Evolutionary conservation across 1,140 invertebrate species (phyloP).

Genomic region (Globodera rostochiensis): DNA sequence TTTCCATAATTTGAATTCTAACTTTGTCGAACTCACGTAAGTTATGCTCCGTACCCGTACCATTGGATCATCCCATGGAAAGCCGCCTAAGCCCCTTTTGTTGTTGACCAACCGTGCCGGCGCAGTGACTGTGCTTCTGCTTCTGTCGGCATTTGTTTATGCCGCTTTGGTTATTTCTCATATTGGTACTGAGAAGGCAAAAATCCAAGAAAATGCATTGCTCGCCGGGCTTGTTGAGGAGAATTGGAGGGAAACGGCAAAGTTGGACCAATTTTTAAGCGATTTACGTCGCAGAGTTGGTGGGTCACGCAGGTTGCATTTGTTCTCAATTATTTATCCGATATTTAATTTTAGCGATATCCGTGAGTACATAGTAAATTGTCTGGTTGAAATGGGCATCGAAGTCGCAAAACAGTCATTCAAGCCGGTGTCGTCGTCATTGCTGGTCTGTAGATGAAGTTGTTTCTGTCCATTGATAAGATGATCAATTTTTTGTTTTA

Average conservation of each 20-base stretch:
- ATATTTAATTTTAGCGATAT: constrained; percentile 25
- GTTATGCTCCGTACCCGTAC: constrained; percentile 2
- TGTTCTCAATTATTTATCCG: background rate
- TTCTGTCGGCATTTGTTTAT: background rate
- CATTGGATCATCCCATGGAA: background rate
- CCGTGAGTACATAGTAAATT: constrained; percentile 20
- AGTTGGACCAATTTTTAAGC: constrained; percentile 6
- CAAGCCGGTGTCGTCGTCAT: constrained; percentile 17
- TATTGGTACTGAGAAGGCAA: constrained; percentile 11
- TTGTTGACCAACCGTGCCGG: background rate
- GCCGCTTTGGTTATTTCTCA: constrained; percentile 10
- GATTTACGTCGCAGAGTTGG: constrained; percentile 11
- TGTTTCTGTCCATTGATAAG: constrained; percentile 23
- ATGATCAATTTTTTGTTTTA: background rate
- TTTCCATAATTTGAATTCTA: constrained; percentile 12
- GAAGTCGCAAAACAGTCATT: constrained; percentile 41
- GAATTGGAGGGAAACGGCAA: constrained; percentile 4
- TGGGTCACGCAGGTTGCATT: background rate
- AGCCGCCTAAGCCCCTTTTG: background rate
- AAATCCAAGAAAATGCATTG: constrained; percentile 32
- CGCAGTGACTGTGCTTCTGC: background rate
- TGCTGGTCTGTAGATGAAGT: constrained; percentile 30
- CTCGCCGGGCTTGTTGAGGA: constrained; percentile 28
- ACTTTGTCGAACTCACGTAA: background rate
- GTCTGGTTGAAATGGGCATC: constrained; percentile 17